Conservation (phyloP, 2,113 vertebrate genomes). For the Psittacula cyanocephala region DNA sequence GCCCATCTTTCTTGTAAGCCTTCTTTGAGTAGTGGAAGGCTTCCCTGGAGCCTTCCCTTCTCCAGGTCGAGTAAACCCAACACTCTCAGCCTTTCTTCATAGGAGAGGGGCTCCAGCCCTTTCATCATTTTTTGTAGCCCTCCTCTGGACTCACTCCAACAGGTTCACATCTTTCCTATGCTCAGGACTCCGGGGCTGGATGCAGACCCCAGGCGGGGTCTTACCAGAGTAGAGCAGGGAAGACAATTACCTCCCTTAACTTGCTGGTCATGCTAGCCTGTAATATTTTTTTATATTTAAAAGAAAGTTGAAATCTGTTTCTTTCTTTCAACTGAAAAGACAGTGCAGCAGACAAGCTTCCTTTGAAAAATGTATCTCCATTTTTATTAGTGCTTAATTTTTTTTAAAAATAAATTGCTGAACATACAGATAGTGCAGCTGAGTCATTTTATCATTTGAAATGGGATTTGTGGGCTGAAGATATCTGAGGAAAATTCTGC, state of each 20-base stretch:
- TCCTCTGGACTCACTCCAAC: neutral
- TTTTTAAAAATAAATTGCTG: neutral
- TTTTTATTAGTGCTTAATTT: neutral
- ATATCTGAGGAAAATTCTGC: neutral
- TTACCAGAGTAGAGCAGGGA: accelerated
- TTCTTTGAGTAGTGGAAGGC: neutral
- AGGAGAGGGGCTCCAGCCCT: neutral
- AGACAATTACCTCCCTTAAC: accelerated
- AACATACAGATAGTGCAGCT: neutral
- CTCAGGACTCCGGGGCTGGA: neutral
- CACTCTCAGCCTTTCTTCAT: accelerated
- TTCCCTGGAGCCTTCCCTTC: neutral
- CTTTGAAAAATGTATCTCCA: neutral
- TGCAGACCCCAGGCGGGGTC: neutral
- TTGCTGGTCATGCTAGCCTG: neutral
- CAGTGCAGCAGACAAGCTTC: neutral
- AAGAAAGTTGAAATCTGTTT: neutral
- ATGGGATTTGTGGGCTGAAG: neutral
- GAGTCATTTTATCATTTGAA: neutral
- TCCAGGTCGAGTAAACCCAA: neutral
- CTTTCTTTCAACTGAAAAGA: neutral
- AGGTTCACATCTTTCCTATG: neutral
- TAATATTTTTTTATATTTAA: neutral
- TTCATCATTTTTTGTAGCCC: neutral
- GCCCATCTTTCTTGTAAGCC: neutral